A percentile compares a stretch with the other conserved stretches of the same genome.
phyloP scores from a whole-genome alignment of 2,797 vertebrate species.

The Phataginus tricuspis region DNA sequence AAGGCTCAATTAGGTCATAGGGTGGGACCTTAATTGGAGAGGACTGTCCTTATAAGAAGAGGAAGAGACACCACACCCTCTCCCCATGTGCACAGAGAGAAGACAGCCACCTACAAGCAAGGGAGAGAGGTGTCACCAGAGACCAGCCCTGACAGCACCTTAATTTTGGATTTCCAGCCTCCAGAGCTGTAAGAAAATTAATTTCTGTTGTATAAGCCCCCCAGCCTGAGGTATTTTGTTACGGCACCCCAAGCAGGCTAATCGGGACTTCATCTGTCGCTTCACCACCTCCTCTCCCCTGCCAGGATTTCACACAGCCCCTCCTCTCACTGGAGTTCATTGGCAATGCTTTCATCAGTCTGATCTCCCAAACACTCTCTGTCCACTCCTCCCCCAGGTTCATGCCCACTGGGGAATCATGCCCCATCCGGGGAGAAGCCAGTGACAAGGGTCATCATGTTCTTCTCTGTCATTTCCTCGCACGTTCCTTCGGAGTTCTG shows the following conservation, averaged over 20 bases:
- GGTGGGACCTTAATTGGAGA: background rate
- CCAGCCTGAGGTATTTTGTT: background rate
- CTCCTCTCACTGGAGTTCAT: background rate
- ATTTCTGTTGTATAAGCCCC: background rate
- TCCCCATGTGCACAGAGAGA: no score
- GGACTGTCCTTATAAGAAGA: background rate
- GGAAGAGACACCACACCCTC: background rate
- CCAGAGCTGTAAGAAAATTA: background rate
- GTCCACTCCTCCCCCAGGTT: background rate
- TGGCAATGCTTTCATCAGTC: background rate
- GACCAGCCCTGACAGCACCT: background rate
- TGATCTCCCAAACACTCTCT: background rate
- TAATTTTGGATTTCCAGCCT: background rate
- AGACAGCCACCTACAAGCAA: background rate
- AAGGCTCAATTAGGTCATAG: constrained; percentile 8
- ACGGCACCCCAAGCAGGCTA: background rate
- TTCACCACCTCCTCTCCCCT: background rate
- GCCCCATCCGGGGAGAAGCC: background rate
- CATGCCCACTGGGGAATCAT: background rate
- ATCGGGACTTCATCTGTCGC: background rate
- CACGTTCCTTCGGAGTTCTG: background rate
- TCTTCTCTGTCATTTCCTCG: background rate
- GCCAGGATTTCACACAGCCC: background rate
- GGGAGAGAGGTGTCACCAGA: background rate
- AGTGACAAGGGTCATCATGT: background rate